These are phyloP conservation scores for Cosmorhoe ocellata DNA, from an alignment of 2,888 invertebrate species.

Conservation along the genomic window DNA sequence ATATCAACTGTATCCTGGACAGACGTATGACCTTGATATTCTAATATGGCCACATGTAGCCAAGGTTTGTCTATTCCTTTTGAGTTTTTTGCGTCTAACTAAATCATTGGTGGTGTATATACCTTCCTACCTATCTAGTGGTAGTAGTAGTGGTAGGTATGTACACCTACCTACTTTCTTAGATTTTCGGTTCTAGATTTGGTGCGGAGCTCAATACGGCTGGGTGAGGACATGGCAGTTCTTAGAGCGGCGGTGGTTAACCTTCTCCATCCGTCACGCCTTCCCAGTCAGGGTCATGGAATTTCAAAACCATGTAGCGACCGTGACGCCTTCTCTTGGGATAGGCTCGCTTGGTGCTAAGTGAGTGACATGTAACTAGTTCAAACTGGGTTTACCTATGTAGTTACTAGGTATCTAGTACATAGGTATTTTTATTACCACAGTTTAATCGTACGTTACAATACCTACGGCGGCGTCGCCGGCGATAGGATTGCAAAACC, in stretches of 20 bases:
- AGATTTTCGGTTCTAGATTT: conserved; percentile 49
- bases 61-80: conserved; percentile 55
- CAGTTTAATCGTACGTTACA: no score
- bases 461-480: no score
- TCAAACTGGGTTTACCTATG: not conserved
- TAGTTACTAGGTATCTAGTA: no score
- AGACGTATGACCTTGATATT: conserved; percentile 59
- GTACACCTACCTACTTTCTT: no score
- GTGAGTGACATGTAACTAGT: conserved; percentile 38
- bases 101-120: no score
- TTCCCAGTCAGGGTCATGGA: conserved; percentile 62
- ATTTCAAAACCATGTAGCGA: conserved; percentile 43
- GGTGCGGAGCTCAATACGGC: conserved; percentile 51
- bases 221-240: conserved; percentile 73
- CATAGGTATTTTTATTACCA: no score
- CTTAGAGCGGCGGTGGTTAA: conserved; percentile 62
- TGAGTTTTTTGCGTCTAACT: no score
- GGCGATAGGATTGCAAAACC: no score
- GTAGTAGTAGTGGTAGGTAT: no score
- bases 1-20: conserved; percentile 62
- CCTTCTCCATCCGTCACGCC: conserved; percentile 63
- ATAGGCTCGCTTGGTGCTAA: conserved; percentile 45
- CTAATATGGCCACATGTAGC: conserved; percentile 67
- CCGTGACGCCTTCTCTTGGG: conserved; percentile 48
- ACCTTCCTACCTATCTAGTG: no score